Percentiles rank a stretch among this genome's conserved stretches.
Evolutionary conservation across 2,113 vertebrate species (phyloP).

Genomic region (Chionomys nivalis): DNA sequence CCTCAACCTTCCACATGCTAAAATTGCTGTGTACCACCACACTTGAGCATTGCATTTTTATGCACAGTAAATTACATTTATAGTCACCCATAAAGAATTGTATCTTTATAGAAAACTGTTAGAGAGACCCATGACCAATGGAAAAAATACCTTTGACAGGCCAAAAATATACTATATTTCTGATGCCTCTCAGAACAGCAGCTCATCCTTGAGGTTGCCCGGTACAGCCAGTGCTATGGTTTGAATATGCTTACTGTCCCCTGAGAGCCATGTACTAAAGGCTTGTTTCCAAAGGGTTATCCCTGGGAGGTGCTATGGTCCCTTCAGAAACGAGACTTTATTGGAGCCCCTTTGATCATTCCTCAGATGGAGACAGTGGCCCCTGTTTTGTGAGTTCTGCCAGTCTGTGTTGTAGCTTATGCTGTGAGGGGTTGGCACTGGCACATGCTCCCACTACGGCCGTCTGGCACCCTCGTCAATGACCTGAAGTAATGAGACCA

Average conservation of each 20-base stretch:
- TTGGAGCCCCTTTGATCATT: neutral
- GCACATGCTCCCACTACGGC: too few relatives aligned
- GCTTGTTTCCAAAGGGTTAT: neutral
- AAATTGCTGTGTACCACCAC: neutral
- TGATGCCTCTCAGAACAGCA: neutral
- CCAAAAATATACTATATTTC: neutral
- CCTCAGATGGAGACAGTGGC: neutral
- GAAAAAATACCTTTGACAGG: neutral
- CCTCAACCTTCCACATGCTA: neutral
- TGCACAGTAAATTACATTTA: neutral
- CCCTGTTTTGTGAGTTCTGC: neutral
- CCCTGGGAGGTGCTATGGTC: neutral
- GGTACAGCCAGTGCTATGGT: neutral
- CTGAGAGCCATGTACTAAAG: neutral
- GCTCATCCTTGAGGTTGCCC: neutral
- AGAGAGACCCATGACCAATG: neutral
- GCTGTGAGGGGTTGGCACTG: neutral
- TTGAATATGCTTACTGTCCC: neutral
- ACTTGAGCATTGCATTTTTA: neutral
- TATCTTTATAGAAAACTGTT: neutral
- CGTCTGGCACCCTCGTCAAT: neutral
- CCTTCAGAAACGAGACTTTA: neutral
- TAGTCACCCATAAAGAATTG: neutral
- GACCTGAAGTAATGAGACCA: neutral
- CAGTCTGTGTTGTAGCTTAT: neutral